Conservation (phyloP, 2,797 vertebrate species). For the Diceros bicornis region DNA sequence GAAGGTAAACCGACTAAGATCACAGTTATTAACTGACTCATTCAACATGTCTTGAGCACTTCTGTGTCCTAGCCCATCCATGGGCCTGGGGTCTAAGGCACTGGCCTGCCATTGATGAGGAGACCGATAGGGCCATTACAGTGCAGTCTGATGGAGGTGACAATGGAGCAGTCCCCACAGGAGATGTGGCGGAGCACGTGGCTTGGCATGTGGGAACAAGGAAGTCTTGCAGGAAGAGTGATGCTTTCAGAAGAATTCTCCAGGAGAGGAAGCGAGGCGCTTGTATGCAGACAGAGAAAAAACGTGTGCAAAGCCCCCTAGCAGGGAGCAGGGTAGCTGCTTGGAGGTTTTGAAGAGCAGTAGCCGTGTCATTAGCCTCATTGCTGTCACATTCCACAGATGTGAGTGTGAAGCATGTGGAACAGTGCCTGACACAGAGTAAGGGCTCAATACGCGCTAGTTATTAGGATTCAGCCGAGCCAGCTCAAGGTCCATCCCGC, state of each 20-base stretch:
- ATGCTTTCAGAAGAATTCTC: background rate
- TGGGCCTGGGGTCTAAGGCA: background rate
- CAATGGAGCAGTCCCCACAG: background rate
- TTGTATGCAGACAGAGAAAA: no score
- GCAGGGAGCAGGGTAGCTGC: background rate
- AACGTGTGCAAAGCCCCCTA: background rate
- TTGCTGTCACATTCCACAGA: background rate
- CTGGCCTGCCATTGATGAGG: fast-evolving
- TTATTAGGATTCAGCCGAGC: background rate
- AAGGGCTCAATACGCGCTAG: background rate
- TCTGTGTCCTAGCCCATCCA: fast-evolving
- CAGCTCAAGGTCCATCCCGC: background rate
- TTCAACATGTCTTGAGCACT: background rate
- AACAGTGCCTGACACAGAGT: background rate
- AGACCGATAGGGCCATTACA: background rate
- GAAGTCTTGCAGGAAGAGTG: background rate
- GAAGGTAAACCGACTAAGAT: background rate
- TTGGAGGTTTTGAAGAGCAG: background rate
- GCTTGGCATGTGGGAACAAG: background rate
- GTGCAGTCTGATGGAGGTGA: background rate
- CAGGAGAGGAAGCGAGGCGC: background rate
- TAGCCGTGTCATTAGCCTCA: background rate
- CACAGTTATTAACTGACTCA: background rate
- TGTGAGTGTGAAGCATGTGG: background rate
- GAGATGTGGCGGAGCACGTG: no score